Evolutionary conservation across 2,888 invertebrate species (phyloP), one percentile per base, ranked within the genome.

Genomic region (Clusia tigrina): DNA sequence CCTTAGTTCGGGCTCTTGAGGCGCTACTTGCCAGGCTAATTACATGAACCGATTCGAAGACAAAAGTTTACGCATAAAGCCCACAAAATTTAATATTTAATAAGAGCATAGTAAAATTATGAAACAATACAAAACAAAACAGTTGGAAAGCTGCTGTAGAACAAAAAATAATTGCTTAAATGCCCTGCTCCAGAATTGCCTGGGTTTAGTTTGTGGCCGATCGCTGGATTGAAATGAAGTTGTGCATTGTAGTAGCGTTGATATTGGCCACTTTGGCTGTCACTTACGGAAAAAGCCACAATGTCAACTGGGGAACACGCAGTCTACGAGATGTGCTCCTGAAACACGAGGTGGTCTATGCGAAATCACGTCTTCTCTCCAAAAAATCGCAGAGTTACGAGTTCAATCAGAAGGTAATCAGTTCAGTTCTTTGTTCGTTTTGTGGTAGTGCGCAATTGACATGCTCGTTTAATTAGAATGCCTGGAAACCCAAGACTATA

Each of bases 401-500:
- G 1, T 67, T 51, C 38, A 60, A 62, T 0, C 62, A 57, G 23
- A 64, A 61, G 64, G 64, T 61, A n/a, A n/a, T n/a, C 5, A 52
- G 18, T 52, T n/a, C n/a, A n/a, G 6, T 32, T 32, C 32, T 32
- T 9, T 32, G 32, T 32, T 32, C 32, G 6, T 12, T 32, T 54
- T 3, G 18, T 54, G 5, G 6, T 52, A 22, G 23, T 6, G 15
- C 15, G 1, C 5, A 52, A 52, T 2, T 5, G 9, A n/a, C n/a
- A n/a, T n/a, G n/a, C n/a, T n/a, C n/a, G n/a, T n/a, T n/a, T n/a
- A n/a, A n/a, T n/a, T n/a, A 58, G 58, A 12, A 46, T 22, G 2
- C 20, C 17, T 42, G 23, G 1, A 6, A 20, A 46, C 25, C 53
- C 1, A 38, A 42, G 12, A 59, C 10, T 1, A 82, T 85, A 62